Percentiles rank a stretch among this genome's conserved stretches.
These are phyloP conservation scores for Raja brachyura DNA, from an alignment of 2,113 vertebrate species.

Conservation along the genomic window DNA sequence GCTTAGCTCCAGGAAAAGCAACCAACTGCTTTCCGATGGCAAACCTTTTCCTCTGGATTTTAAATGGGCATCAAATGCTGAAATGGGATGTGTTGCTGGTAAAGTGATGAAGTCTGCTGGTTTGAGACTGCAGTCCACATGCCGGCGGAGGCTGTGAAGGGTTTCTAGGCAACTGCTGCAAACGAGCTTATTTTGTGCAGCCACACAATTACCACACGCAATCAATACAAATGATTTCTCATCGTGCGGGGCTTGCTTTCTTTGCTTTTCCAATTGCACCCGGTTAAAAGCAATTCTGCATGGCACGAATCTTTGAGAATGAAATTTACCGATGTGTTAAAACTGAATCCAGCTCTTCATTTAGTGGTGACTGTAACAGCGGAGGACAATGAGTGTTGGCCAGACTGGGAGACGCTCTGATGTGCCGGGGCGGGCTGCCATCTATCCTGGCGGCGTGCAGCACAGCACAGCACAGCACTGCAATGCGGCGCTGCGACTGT, in stretches of 20 bases:
- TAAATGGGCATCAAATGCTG: neutral
- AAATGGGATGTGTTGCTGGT: neutral
- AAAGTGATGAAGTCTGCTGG: neutral
- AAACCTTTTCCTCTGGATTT: neutral
- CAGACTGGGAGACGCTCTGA: neutral
- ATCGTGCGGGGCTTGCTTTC: neutral
- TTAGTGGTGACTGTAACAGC: neutral
- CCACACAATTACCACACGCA: neutral
- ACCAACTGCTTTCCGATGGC: neutral
- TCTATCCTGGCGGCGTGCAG: slow-evolving; percentile 14
- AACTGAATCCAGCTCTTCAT: neutral
- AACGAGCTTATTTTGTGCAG: slow-evolving; percentile 1
- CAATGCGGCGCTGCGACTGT: slow-evolving; percentile 31
- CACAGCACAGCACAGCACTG: slow-evolving; percentile 27
- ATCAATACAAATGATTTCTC: slow-evolving; percentile 25
- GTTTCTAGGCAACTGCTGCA: slow-evolving; percentile 30
- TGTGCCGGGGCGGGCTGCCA: neutral
- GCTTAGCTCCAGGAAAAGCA: neutral
- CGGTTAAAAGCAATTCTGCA: neutral
- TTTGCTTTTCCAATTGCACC: neutral
- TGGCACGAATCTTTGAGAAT: neutral
- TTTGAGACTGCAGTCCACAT: neutral
- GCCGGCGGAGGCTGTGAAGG: neutral
- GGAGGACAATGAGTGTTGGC: neutral
- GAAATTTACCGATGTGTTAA: neutral